Conservation (phyloP, 2,113 vertebrate genomes). For the Myodes glareolus region DNA sequence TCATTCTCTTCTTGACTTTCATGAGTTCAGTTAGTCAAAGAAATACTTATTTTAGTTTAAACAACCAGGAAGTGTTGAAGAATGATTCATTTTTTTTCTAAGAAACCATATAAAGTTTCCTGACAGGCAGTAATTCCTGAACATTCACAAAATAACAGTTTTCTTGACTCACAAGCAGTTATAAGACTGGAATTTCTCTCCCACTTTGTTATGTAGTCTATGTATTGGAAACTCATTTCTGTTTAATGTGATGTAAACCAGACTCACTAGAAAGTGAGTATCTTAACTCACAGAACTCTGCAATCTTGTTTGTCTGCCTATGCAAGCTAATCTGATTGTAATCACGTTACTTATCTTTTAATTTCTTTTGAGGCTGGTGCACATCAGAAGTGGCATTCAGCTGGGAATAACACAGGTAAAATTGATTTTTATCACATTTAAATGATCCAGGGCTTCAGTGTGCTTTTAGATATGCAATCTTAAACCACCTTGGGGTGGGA, state of each 20-base stretch:
- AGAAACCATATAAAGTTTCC: conserved; percentile 58
- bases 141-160: conserved; percentile 36
- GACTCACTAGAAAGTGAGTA: conserved; percentile 78
- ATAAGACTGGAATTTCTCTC: conserved; percentile 53
- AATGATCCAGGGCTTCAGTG: conserved; percentile 70
- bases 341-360: conserved; percentile 86
- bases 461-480: conserved; percentile 56
- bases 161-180: conserved; percentile 29
- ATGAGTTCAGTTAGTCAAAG: conserved; percentile 34
- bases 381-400: conserved; percentile 81
- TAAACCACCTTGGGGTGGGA: conserved; percentile 45
- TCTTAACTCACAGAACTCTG: conserved; percentile 76
- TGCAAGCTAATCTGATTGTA: conserved; percentile 84
- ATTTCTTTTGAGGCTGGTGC: conserved; percentile 83
- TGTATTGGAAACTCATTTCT: conserved; percentile 80
- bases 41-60: conserved; percentile 26
- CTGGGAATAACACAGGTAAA: conserved; percentile 81
- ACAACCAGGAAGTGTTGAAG: not conserved
- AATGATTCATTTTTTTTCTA: conserved; percentile 62
- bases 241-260: conserved; percentile 81
- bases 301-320: conserved; percentile 82
- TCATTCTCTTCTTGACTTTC: not conserved
- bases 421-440: conserved; percentile 82
- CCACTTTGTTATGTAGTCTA: conserved; percentile 53
- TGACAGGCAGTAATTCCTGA: conserved; percentile 54